Evolutionary conservation across 92 coral and sea anemone genomes (phyloP).

Genomic region (Phymanthus crucifer): DNA sequence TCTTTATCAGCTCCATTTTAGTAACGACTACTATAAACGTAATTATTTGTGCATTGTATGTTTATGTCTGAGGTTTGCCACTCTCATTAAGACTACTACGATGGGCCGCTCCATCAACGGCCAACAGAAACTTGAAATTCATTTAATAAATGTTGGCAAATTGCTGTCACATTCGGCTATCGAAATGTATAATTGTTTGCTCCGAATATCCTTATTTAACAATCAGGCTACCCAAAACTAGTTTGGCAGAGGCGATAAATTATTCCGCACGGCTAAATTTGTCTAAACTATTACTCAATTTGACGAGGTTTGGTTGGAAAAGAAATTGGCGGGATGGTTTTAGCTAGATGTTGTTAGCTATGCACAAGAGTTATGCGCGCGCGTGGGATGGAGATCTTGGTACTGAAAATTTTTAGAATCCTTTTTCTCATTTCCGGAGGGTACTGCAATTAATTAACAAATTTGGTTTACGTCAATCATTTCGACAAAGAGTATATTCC

Average conservation of each 20-base stretch:
- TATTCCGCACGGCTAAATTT: conserved; percentile 42
- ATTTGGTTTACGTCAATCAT: conserved; percentile 97
- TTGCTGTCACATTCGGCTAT: conserved; percentile 77
- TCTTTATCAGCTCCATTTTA: conserved; percentile 31
- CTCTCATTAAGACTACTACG: conserved; percentile 57
- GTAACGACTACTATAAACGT: conserved; percentile 46
- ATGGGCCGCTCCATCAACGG: conserved; percentile 49
- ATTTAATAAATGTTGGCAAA: conserved; percentile 76
- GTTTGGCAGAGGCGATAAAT: conserved; percentile 50
- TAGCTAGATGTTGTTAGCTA: neutral
- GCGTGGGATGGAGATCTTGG: conserved; percentile 80
- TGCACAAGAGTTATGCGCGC: conserved; percentile 43
- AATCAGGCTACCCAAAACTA: conserved; percentile 45
- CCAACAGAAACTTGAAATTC: conserved; percentile 66
- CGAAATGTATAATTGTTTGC: conserved; percentile 63
- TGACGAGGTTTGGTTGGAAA: neutral
- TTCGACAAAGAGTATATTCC: conserved; percentile 83
- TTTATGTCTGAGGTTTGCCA: conserved; percentile 57
- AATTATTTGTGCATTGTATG: conserved; percentile 52
- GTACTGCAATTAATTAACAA: conserved; percentile 99
- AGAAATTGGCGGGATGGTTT: neutral
- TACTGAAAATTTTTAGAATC: conserved; percentile 78
- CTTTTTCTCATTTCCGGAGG: conserved; percentile 99
- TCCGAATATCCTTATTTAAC: conserved; percentile 56
- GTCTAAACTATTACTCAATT: conserved; percentile 33